Conservation (phyloP, 1,140 invertebrate species). For the Drosophila simulans region DNA sequence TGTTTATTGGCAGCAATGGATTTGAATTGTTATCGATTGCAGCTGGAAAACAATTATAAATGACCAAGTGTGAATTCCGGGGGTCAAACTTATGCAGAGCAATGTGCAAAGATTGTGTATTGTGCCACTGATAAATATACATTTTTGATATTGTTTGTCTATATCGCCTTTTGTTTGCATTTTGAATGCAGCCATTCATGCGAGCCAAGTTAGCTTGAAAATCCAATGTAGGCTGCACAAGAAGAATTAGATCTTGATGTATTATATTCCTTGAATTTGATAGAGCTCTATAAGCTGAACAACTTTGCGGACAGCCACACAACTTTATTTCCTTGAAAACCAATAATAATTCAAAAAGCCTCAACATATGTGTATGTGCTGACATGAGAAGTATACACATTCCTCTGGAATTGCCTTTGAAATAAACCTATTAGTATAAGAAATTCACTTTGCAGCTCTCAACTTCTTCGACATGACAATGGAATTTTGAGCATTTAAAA, state of each 20-base stretch:
- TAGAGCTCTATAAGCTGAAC: background rate
- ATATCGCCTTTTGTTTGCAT: constrained; percentile 10
- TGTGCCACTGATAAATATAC: constrained; percentile 8
- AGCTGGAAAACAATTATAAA: constrained; percentile 70
- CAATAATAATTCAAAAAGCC: background rate
- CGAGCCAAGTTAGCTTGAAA: background rate
- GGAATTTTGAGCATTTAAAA: constrained; percentile 1
- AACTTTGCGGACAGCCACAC: background rate
- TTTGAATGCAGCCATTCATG: constrained; percentile 5
- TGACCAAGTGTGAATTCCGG: constrained; percentile 10
- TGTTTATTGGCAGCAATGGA: constrained; percentile 79
- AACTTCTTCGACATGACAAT: constrained; percentile 1
- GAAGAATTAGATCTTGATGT: too few species aligned
- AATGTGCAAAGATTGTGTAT: constrained; percentile 17
- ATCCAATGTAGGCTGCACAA: background rate
- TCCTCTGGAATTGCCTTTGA: background rate
- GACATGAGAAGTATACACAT: background rate
- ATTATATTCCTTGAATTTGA: background rate
- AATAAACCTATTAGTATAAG: background rate
- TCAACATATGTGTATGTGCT: too few species aligned
- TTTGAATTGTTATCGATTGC: constrained; percentile 77
- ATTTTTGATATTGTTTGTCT: constrained; percentile 27
- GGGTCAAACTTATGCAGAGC: constrained; percentile 10
- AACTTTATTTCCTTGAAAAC: background rate
- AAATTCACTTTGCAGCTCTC: background rate